Evolutionary conservation across 2,888 invertebrate genomes (phyloP).

Genomic region (Mimas tiliae): DNA sequence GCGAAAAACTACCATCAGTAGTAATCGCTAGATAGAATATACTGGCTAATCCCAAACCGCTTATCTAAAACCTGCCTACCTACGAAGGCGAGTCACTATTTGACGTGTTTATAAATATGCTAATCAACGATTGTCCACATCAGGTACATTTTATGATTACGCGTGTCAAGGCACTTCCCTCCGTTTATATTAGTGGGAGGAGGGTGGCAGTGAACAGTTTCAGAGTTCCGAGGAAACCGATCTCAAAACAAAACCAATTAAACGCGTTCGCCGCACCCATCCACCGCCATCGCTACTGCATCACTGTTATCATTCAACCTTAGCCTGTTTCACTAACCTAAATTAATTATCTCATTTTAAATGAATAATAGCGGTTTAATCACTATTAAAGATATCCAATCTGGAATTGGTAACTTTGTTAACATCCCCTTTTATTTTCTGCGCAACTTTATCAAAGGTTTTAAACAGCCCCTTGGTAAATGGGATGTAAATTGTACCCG

Average conservation of each 20-base stretch:
- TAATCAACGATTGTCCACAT: conserved; percentile 21
- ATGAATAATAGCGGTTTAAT: conserved; percentile 50
- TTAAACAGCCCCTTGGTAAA: conserved; percentile 4
- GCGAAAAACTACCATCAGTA: no score
- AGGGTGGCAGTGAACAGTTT: conserved; percentile 24
- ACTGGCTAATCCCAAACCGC: no score
- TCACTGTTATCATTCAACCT: conserved; percentile 39
- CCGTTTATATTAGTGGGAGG: conserved; percentile 49
- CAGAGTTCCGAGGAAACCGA: conserved; percentile 39
- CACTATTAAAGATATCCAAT: conserved; percentile 28
- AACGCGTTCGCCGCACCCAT: conserved; percentile 39
- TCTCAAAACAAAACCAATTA: conserved; percentile 59
- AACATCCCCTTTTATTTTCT: conserved; percentile 5
- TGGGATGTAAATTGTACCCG: conserved; percentile 14
- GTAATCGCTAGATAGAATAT: no score
- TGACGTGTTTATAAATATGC: conserved; percentile 11
- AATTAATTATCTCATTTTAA: conserved; percentile 54
- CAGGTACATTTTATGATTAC: conserved; percentile 56
- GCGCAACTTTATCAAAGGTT: neutral
- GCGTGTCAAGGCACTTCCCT: conserved; percentile 45
- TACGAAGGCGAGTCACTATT: neutral
- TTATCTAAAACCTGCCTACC: neutral
- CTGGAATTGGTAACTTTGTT: conserved; percentile 10
- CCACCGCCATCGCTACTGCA: conserved; percentile 28
- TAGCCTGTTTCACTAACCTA: conserved; percentile 49